Evolutionary conservation across 2,797 vertebrate genomes (phyloP).

Genomic region (Neoniphon sammara): DNA sequence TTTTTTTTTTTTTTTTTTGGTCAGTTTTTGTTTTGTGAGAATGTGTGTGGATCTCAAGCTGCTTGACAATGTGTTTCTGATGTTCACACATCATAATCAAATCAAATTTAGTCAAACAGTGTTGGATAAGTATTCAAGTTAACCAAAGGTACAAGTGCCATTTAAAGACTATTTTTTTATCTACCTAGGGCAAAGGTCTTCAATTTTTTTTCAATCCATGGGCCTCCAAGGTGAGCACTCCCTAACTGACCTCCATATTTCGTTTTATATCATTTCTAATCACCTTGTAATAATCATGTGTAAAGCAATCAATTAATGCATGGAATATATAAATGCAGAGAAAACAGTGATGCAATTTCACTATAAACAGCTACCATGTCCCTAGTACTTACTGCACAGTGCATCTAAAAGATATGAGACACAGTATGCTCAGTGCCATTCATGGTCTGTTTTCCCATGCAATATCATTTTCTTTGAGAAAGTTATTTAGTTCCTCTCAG

Average conservation of each 20-base stretch:
- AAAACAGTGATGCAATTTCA: background rate
- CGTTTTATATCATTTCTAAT: background rate
- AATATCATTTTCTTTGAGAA: too few relatives aligned
- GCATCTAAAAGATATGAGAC: too few relatives aligned
- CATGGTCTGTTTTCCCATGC: too few relatives aligned
- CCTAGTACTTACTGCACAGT: too few relatives aligned
- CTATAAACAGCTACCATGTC: background rate
- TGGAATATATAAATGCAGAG: background rate
- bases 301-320: background rate
- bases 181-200: background rate
- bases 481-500: too few relatives aligned
- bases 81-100: slow-evolving; percentile 16
- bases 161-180: slow-evolving; percentile 15
- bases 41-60: background rate
- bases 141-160: slow-evolving; percentile 44
- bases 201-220: background rate
- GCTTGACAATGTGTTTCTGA: slow-evolving; percentile 22
- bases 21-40: background rate
- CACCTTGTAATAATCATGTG: too few relatives aligned
- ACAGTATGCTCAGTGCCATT: too few relatives aligned
- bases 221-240: background rate
- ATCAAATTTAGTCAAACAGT: slow-evolving; percentile 18
- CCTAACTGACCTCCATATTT: background rate
- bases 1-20: background rate
- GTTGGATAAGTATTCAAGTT: slow-evolving; percentile 27